phyloP scores from a whole-genome alignment of 1,140 invertebrate genomes.

The Microvelia longipes region DNA sequence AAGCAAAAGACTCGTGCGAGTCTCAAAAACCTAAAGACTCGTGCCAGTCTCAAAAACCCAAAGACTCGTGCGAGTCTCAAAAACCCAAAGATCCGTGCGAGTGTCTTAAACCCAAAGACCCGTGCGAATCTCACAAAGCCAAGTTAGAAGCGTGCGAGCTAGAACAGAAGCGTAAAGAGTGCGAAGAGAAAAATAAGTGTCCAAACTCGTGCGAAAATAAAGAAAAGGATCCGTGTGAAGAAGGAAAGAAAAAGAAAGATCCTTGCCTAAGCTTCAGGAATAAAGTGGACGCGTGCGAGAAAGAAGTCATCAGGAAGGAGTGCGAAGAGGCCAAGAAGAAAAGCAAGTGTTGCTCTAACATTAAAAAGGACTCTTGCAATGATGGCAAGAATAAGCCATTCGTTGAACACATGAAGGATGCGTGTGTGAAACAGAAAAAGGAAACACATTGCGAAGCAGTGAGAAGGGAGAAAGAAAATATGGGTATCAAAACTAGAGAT shows the following conservation, averaged over 20 bases:
- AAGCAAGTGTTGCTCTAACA: background rate
- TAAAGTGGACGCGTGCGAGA: background rate
- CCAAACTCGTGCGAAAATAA: no score
- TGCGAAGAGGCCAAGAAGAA: background rate
- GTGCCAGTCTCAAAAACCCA: background rate
- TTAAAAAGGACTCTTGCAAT: background rate
- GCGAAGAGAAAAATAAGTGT: no score
- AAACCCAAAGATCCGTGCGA: background rate
- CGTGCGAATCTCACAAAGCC: background rate
- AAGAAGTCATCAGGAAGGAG: background rate
- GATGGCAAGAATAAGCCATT: no score
- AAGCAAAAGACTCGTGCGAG: background rate
- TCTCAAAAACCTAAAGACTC: background rate
- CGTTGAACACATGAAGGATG: no score
- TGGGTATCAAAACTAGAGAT: no score
- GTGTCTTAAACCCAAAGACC: background rate
- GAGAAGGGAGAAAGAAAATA: no score
- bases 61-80: background rate
- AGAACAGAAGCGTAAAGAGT: no score
- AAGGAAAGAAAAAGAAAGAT: no score
- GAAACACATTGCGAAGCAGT: no score
- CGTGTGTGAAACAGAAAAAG: no score
- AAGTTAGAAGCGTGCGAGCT: background rate
- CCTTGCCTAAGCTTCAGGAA: background rate
- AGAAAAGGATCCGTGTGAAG: no score